Evolutionary conservation across 2,888 invertebrate genomes (phyloP), one percentile per base, ranked within the genome.

Genomic region (Iselma pallidipennis): DNA sequence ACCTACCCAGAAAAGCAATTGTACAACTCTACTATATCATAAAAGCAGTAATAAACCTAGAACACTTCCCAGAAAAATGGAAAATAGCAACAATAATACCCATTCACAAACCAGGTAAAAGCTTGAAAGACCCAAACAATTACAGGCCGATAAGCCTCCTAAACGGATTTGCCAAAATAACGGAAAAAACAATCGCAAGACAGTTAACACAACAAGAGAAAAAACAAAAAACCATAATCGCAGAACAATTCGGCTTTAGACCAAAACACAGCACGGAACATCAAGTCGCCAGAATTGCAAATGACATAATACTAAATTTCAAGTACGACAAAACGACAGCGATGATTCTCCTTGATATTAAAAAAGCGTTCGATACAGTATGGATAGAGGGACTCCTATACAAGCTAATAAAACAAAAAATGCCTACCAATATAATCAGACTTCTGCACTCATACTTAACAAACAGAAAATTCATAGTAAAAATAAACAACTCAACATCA

Each of bases 311-410:
- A 1, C 49, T 67, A 5, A 68, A 70, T 9, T 75, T 72, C 16
- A 75, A 76, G 33, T 66, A 66, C 51, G 63, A 69, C 4, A 61
- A 67, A 10, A 51, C 62, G 0, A 73, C 74, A 26, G 67, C 66
- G 0, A 71, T 75, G 64, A 55, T 70, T 0, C 64, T 78, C 5
- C 55, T 78, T n/a, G 76, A 77, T 31, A 72, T 77, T 9, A 70
- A 74, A 45, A 76, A 77, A 65, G 77, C 77, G 0, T 80, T 79
- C 49, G 75, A 79, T 52, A 71, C 65, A 21, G 74, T 77, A 0
- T 75, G 76, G 73, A 68, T 69, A 7, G 58, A 66, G 6, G 74
- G 73, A 6, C 67, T 78, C 1, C 66, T 75, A 0, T 67, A 68
- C 60, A 76, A 76, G 66, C 60, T 79, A 57, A 69, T 69, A 4